Evolutionary conservation across 2,888 invertebrate species (phyloP), one percentile per base, ranked within the genome.

Genomic region (Trissolcus japonicus): DNA sequence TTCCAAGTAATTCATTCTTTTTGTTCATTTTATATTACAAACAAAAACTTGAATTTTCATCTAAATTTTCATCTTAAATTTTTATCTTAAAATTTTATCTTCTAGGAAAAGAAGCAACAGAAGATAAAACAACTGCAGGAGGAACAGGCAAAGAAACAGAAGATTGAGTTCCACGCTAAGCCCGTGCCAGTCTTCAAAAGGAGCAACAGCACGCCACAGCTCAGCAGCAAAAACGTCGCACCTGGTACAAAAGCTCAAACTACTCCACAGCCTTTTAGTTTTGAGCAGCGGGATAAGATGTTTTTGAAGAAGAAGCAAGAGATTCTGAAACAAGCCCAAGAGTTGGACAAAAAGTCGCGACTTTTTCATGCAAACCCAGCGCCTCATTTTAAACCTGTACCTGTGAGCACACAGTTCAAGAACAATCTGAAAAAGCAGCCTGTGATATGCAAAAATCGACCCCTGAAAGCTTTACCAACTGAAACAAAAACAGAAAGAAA

Each of bases 341-440:
- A 93, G 78, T 92, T 92, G 74, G 90, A 91, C 75, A 93, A 91
- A 81, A 92, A 92, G 85, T 90, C 91, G 0, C 89, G 91, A 0
- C 91, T 92, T 79, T 95, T 95, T 83, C 94, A 93, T 86, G 95
- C 95, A 0, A 92, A 93, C 59, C 94, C 94, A 0, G 85, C 93
- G 13, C 94, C 94, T 0, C 81, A 90, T 88, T 81, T 91, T 82
- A 83, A 91, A 87, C 86, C 89, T 69, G 66, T 91, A 85, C 89
- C 89, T 13, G 84, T 85, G 4, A 9, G 9, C 35, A 85, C 51
- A 9, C 19, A 79, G 63, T 48, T 81, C 50, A 79, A 53, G 17
- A 57, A 67, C 43, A 73, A 51, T 13, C 75, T 35, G 46, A 83
- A 80, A 35, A 82, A 78, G 59, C 83, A 80, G 55, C 55, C 61